Percentiles rank a stretch among this genome's conserved stretches.
Evolutionary conservation across 2,113 vertebrate species (phyloP).

Genomic region (Mobula birostris): DNA sequence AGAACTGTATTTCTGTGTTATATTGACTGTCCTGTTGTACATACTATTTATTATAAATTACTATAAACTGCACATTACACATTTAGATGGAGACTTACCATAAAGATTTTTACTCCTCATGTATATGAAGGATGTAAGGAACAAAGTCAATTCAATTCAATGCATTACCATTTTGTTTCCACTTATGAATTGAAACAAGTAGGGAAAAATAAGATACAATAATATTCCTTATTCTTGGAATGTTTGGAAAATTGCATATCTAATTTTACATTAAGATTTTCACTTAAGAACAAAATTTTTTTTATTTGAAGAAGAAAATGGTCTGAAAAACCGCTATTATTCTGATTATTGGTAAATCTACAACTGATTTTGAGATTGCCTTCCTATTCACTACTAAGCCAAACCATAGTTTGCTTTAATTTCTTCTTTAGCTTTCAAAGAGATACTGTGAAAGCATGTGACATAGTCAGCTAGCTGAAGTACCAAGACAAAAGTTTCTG

Average conservation of each 20-base stretch:
- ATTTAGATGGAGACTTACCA: too few relatives aligned
- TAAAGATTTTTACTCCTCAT: too few relatives aligned
- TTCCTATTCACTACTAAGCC: background rate
- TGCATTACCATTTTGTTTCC: background rate
- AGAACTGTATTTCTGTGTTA: too few relatives aligned
- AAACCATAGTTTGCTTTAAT: background rate
- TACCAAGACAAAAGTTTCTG: background rate
- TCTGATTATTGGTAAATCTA: background rate
- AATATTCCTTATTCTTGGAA: background rate
- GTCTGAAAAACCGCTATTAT: background rate
- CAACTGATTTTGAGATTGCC: background rate
- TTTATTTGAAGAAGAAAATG: background rate
- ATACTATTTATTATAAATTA: too few relatives aligned
- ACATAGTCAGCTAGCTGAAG: background rate
- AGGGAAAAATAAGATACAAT: background rate
- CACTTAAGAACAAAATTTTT: background rate
- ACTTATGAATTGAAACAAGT: background rate
- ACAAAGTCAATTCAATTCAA: too few relatives aligned
- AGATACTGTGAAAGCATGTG: background rate
- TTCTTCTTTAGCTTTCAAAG: background rate
- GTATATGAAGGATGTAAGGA: too few relatives aligned
- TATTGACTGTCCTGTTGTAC: too few relatives aligned
- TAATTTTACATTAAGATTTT: background rate
- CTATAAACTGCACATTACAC: too few relatives aligned
- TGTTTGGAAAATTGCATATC: background rate